Evolutionary conservation across 2,888 invertebrate genomes (phyloP).

Genomic region (Caenorhabditis sp.): DNA sequence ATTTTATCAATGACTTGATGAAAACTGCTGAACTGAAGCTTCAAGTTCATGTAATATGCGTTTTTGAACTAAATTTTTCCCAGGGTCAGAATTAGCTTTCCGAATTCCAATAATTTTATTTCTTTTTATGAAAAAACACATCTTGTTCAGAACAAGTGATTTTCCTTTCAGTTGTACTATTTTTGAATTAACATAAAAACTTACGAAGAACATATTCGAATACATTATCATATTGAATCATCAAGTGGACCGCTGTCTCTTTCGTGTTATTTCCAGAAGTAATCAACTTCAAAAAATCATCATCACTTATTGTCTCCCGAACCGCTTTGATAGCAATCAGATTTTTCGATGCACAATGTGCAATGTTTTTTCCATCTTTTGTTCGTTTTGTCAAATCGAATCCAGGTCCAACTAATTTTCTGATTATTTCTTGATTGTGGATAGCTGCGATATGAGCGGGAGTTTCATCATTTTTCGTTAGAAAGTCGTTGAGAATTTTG

Average conservation of each 20-base stretch:
- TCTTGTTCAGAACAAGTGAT: too few species aligned
- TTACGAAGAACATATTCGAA: not conserved
- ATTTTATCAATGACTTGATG: too few species aligned
- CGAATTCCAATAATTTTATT: too few species aligned
- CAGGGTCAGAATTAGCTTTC: too few species aligned
- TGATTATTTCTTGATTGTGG: conserved; percentile 4
- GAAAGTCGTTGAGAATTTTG: not conserved
- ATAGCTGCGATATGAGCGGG: conserved; percentile 3
- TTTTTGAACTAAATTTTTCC: too few species aligned
- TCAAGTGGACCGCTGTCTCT: not conserved
- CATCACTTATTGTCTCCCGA: not conserved
- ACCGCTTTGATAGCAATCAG: not conserved
- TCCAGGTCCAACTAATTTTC: not conserved
- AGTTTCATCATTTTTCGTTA: not conserved
- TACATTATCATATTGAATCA: not conserved
- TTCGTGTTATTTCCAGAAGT: not conserved
- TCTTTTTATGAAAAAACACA: too few species aligned
- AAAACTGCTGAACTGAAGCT: too few species aligned
- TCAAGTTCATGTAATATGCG: too few species aligned
- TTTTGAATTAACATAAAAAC: not conserved
- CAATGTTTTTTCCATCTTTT: conserved; percentile 1
- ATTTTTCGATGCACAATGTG: conserved; percentile 1
- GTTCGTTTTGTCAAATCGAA: not conserved
- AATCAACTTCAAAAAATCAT: not conserved
- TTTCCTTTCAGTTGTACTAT: too few species aligned